phyloP scores from a whole-genome alignment of 2,113 vertebrate species.

The Puffinus mauretanicus region DNA sequence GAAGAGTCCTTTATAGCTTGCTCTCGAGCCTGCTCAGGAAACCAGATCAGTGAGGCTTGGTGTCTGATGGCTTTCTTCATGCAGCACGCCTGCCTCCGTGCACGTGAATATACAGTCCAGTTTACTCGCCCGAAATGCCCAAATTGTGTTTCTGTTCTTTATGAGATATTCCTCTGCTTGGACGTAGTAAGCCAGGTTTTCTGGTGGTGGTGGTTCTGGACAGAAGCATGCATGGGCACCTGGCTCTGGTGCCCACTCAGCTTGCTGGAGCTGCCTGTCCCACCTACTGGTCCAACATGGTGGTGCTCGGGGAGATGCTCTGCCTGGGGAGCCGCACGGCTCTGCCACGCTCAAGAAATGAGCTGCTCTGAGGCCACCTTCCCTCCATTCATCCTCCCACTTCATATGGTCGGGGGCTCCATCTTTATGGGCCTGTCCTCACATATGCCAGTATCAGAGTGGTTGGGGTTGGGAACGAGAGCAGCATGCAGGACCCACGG shows the following conservation, averaged over 20 bases:
- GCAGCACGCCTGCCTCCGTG: rapidly evolving
- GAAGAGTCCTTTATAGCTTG: not conserved
- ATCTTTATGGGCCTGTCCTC: not conserved
- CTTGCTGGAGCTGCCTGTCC: not conserved
- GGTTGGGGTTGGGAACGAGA: not conserved
- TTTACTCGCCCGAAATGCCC: not conserved
- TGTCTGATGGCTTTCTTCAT: not conserved
- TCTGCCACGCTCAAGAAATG: not conserved
- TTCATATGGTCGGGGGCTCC: not conserved
- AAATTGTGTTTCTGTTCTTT: not conserved
- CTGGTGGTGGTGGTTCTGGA: not conserved
- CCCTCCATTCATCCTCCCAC: not conserved
- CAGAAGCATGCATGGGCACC: rapidly evolving
- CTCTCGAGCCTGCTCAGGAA: not conserved
- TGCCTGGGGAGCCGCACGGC: not conserved
- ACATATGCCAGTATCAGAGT: not conserved
- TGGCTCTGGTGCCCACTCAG: not conserved
- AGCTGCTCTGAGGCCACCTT: not conserved
- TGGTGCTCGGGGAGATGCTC: not conserved
- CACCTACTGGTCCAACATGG: not conserved
- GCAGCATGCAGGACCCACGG: rapidly evolving
- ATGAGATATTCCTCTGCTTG: not conserved
- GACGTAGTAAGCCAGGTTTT: not conserved
- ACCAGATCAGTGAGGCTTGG: not conserved
- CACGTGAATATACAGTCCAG: not conserved